A percentile compares a stretch with the other conserved stretches of the same genome.
Conservation (phyloP, 2,797 vertebrate species). For the Acanthopagrus latus region DNA sequence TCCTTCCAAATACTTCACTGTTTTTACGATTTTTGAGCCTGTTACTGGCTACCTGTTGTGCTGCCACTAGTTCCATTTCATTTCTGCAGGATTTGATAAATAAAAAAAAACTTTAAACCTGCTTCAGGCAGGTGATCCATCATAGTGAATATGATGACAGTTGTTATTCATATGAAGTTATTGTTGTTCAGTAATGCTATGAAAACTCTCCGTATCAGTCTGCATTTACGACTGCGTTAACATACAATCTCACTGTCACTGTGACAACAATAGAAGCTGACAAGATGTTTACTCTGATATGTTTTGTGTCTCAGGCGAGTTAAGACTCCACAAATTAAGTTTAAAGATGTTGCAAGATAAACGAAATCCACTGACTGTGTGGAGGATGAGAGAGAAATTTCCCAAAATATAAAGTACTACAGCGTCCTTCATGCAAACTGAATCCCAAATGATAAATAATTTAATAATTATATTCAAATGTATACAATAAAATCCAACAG, state of each 20-base stretch:
- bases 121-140: conserved; percentile 36
- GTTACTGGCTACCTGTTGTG: background rate
- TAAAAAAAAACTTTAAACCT: conserved; percentile 5
- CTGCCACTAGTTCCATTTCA: background rate
- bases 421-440: background rate
- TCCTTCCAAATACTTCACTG: conserved; percentile 1
- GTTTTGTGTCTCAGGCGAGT: conserved; percentile 23
- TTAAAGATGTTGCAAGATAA: conserved; percentile 18
- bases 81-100: conserved; percentile 8
- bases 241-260: conserved; percentile 8
- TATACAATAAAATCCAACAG: background rate
- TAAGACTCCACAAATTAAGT: conserved; percentile 21
- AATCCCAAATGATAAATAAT: conserved; percentile 5
- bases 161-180: conserved; percentile 37
- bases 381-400: background rate
- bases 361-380: conserved; percentile 5
- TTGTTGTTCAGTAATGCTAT: conserved; percentile 15
- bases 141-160: conserved; percentile 37
- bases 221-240: conserved; percentile 21
- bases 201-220: conserved; percentile 27
- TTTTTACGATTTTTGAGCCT: background rate
- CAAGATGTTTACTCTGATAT: conserved; percentile 33
- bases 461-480: background rate
- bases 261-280: conserved; percentile 27
- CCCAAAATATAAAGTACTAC: background rate